These are phyloP conservation scores for Peromyscus nudipes DNA, from an alignment of 2,797 vertebrate species.

Conservation along the genomic window DNA sequence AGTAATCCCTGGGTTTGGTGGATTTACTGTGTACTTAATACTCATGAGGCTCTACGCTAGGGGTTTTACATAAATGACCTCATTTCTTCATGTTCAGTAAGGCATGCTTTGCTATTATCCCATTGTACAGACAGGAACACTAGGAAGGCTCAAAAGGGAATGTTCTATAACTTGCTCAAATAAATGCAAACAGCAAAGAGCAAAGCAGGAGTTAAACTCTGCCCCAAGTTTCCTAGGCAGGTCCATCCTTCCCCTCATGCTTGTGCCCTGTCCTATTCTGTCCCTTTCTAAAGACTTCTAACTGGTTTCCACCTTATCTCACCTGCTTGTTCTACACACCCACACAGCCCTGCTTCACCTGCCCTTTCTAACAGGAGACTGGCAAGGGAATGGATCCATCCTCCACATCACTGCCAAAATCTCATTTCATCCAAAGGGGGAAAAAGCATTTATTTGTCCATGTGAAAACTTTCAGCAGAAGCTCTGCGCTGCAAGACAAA, in stretches of 20 bases:
- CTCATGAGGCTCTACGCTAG: not conserved
- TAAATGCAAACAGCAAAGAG: not conserved
- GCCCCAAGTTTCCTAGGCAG: not conserved
- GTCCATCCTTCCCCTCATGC: not conserved
- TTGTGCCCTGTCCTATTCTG: not conserved
- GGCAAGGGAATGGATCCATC: slow-evolving; percentile 23
- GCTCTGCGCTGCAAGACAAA: not conserved
- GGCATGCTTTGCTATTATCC: not conserved
- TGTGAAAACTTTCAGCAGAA: not conserved
- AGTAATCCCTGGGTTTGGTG: not conserved
- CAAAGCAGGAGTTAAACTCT: slow-evolving; percentile 15
- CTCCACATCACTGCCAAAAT: not conserved
- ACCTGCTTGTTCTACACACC: not conserved
- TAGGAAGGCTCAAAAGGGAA: not conserved
- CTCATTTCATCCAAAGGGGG: not conserved
- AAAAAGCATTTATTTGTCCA: not conserved
- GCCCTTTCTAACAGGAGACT: not conserved
- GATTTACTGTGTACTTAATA: not conserved
- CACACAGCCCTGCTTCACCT: not conserved
- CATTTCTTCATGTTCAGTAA: slow-evolving; percentile 22
- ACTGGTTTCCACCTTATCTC: not conserved
- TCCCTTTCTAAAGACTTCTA: not conserved
- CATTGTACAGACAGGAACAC: slow-evolving; percentile 50
- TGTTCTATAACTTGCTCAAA: slow-evolving; percentile 4
- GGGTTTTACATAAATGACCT: not conserved